Conservation (phyloP, 2,888 invertebrate species). For the Spilosoma lubricipeda region DNA sequence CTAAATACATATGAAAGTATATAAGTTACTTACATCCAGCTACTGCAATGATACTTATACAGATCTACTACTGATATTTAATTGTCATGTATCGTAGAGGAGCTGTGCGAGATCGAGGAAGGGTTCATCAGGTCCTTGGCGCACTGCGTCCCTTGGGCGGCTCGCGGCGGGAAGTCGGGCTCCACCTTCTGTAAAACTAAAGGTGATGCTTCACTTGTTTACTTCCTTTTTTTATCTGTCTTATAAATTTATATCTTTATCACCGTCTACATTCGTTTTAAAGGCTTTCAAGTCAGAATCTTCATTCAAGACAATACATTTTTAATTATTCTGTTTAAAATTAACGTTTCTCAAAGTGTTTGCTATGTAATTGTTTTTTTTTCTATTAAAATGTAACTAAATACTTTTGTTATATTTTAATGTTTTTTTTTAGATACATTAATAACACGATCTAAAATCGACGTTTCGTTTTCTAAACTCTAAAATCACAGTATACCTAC, state of each 20-base stretch:
- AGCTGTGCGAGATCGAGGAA: constrained; percentile 78
- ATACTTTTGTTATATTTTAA: not conserved
- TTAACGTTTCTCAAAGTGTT: too few species aligned
- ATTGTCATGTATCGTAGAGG: constrained; percentile 55
- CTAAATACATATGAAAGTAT: too few species aligned
- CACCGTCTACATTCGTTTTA: not conserved
- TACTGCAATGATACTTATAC: too few species aligned
- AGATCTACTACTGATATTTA: not conserved
- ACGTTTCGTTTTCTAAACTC: not conserved
- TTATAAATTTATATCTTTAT: too few species aligned
- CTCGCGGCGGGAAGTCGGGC: constrained; percentile 98
- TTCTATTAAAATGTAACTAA: not conserved
- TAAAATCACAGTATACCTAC: not conserved
- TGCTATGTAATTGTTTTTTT: too few species aligned
- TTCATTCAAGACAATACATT: too few species aligned
- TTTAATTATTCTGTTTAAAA: too few species aligned
- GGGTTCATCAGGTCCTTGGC: constrained; percentile 94
- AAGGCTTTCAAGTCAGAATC: not conserved
- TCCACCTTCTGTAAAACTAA: constrained; percentile 97
- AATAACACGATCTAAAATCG: not conserved
- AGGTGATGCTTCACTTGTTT: constrained; percentile 78
- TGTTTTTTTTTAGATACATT: too few species aligned
- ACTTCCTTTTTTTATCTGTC: not conserved
- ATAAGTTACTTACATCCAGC: too few species aligned
- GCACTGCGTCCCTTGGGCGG: constrained; percentile 95